A percentile compares a stretch with the other conserved stretches of the same genome.
Conservation (phyloP, 2,888 invertebrate species). For the Drosophila anomalata region DNA sequence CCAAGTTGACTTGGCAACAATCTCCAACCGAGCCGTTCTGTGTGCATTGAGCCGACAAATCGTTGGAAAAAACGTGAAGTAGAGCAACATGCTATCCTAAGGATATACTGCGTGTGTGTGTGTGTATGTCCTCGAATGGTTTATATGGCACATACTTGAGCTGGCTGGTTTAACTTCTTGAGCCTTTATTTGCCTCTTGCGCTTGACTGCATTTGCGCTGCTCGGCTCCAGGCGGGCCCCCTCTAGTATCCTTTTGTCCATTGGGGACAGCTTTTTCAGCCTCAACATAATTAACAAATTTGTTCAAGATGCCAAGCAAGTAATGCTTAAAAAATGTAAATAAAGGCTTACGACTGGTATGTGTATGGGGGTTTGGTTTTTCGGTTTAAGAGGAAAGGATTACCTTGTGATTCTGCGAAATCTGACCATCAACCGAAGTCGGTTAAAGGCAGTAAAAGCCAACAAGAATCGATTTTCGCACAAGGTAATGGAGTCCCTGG, state of each 20-base stretch:
- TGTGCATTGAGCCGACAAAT: conserved; percentile 49
- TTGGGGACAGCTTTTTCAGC: conserved; percentile 20
- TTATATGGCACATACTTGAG: conserved; percentile 46
- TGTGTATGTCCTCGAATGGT: conserved; percentile 33
- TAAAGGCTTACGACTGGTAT: not conserved
- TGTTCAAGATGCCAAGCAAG: not conserved
- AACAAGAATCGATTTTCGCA: conserved; percentile 31
- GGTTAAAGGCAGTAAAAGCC: conserved; percentile 19
- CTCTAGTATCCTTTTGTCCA: not conserved
- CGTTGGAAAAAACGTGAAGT: conserved; percentile 31
- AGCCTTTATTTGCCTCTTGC: conserved; percentile 42
- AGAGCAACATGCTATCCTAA: conserved; percentile 21
- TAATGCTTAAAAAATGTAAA: not conserved
- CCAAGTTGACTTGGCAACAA: conserved; percentile 37
- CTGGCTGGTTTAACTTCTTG: conserved; percentile 41
- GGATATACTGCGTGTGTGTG: conserved; percentile 9
- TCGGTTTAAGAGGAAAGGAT: conserved; percentile 2
- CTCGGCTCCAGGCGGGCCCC: conserved; percentile 15
- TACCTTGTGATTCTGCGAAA: conserved; percentile 11
- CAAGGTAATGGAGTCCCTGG: conserved; percentile 2
- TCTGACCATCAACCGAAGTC: conserved; percentile 23
- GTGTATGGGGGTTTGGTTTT: not conserved
- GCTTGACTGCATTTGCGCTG: conserved; percentile 38
- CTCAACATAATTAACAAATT: conserved; percentile 37
- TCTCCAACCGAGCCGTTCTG: conserved; percentile 21